These are phyloP conservation scores for Thinocorus orbignyianus DNA, from an alignment of 2,113 vertebrate species.

Conservation along the genomic window DNA sequence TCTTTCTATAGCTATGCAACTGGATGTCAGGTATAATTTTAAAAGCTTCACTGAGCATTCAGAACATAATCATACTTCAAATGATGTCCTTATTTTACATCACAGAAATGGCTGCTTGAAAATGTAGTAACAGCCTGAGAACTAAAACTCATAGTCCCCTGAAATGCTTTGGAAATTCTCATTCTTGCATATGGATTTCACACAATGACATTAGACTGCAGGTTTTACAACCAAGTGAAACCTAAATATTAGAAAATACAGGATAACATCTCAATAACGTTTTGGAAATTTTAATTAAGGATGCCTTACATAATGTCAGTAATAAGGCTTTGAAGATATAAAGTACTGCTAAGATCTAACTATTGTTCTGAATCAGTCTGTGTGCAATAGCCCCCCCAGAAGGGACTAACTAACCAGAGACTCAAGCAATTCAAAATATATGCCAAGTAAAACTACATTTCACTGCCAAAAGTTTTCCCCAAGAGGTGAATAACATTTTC, in stretches of 20 bases:
- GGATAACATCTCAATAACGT: not conserved
- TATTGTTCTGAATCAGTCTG: not conserved
- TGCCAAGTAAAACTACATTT: constrained; percentile 70
- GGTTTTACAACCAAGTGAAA: constrained; percentile 6
- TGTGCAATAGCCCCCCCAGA: constrained; percentile 12
- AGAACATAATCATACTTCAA: constrained; percentile 34
- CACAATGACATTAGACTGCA: not conserved
- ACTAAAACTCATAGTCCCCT: not conserved
- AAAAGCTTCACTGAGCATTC: constrained; percentile 35
- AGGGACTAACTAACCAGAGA: constrained; percentile 50
- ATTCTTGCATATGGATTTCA: not conserved
- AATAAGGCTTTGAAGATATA: not conserved
- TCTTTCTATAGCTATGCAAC: not conserved
- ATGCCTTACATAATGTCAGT: not conserved
- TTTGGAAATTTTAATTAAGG: not conserved
- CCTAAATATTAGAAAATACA: constrained; percentile 42
- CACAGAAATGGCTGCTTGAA: not conserved
- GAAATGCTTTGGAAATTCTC: not conserved
- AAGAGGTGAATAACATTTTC: constrained; percentile 76
- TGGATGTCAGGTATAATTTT: constrained; percentile 34
- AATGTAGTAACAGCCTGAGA: not conserved
- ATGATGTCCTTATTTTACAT: constrained; percentile 37
- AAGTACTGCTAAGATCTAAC: not conserved
- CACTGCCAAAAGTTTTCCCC: constrained; percentile 69
- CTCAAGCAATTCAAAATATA: constrained; percentile 59